Percentiles rank a stretch among this genome's conserved stretches.
phyloP scores from a whole-genome alignment of 2,113 vertebrate genomes.

The Lophochroa leadbeateri region DNA sequence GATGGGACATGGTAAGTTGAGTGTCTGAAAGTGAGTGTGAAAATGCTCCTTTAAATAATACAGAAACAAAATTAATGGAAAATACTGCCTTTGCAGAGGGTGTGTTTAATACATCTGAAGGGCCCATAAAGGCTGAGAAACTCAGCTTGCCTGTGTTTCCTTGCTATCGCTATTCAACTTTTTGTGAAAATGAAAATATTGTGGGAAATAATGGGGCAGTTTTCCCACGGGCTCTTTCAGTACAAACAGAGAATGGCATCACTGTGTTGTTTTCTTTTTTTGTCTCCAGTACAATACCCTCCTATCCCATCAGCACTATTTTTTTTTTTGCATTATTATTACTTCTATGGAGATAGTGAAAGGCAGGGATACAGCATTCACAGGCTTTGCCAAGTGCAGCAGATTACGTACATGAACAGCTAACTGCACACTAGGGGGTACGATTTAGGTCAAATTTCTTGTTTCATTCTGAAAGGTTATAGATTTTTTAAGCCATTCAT shows the following conservation, averaged over 20 bases:
- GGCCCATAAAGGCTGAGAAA: slow-evolving; percentile 10
- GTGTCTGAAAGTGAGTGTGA: no score
- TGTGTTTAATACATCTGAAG: no score
- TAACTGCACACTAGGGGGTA: slow-evolving; percentile 49
- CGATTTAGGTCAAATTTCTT: slow-evolving; percentile 66
- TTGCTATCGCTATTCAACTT: slow-evolving; percentile 16
- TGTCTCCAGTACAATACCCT: slow-evolving; percentile 58
- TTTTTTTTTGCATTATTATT: slow-evolving; percentile 52
- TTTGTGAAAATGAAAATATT: slow-evolving; percentile 30
- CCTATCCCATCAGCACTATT: slow-evolving; percentile 70
- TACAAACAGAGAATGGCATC: slow-evolving; percentile 46
- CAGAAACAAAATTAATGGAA: no score
- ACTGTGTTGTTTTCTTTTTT: slow-evolving; percentile 8
- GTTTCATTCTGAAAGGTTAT: slow-evolving; percentile 52
- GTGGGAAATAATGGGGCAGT: slow-evolving; percentile 57
- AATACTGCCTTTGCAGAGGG: no score
- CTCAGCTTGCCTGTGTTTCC: not conserved
- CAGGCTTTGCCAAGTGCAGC: slow-evolving; percentile 11
- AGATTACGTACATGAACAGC: slow-evolving; percentile 59
- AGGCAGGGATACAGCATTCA: slow-evolving; percentile 40
- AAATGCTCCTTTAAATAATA: no score
- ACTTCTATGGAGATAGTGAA: slow-evolving; percentile 63
- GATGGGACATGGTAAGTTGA: no score
- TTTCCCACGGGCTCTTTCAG: slow-evolving; percentile 47
- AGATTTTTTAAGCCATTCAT: slow-evolving; percentile 28